A percentile compares a stretch with the other conserved stretches of the same genome.
Conservation (phyloP, 2,113 vertebrate species). For the Oceanodroma tethys region DNA sequence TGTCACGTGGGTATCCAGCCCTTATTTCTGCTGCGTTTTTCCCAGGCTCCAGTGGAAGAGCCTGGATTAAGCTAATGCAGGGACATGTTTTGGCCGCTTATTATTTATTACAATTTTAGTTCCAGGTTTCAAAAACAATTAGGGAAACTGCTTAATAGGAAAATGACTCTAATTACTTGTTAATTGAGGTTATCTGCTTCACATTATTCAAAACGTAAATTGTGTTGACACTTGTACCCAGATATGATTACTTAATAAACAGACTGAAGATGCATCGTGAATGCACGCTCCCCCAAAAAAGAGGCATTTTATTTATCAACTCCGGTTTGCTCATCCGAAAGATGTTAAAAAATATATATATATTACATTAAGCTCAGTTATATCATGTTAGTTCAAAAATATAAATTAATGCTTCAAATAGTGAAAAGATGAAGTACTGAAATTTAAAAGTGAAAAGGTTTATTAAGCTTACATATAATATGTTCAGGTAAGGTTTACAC, state of each 20-base stretch:
- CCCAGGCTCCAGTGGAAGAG: background rate
- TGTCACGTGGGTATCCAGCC: no score
- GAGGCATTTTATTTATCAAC: background rate
- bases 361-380: background rate
- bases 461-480: background rate
- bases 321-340: background rate
- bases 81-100: conserved; percentile 43
- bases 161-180: conserved; percentile 67
- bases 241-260: conserved; percentile 69
- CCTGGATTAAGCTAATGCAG: background rate
- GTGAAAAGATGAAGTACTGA: background rate
- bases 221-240: conserved; percentile 64
- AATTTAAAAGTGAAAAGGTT: background rate
- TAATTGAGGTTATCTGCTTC: conserved; percentile 70
- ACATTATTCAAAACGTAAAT: conserved; percentile 68
- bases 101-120: conserved; percentile 67
- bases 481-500: background rate
- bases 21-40: background rate
- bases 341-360: background rate
- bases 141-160: conserved; percentile 62
- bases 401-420: background rate
- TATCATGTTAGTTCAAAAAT: background rate
- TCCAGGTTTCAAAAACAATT: conserved; percentile 72
- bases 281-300: background rate
- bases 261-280: conserved; percentile 47